These are phyloP conservation scores for Odontophorus gujanensis DNA, from an alignment of 2,113 vertebrate genomes.

Conservation along the genomic window DNA sequence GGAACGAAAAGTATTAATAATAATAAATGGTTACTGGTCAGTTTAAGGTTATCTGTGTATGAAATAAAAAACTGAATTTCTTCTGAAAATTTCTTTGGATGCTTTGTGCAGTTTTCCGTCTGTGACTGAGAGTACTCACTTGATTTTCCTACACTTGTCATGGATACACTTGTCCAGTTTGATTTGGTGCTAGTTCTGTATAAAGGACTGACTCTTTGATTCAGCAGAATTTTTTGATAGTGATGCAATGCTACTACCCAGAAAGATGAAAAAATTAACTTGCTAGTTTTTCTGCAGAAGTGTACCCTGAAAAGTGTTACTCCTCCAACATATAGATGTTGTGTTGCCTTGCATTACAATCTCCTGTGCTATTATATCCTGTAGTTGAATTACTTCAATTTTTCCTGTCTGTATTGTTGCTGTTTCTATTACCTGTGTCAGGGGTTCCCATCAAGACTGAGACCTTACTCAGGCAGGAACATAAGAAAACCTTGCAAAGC, in stretches of 20 bases:
- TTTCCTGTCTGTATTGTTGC: background rate
- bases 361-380: background rate
- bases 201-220: background rate
- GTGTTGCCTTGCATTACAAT: background rate
- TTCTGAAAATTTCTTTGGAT: background rate
- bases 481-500: background rate
- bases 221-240: background rate
- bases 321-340: background rate
- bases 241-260: background rate
- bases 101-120: background rate
- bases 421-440: background rate
- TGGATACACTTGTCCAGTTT: background rate
- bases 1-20: background rate
- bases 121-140: background rate
- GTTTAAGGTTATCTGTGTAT: background rate
- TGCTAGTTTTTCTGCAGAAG: background rate
- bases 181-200: background rate
- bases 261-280: background rate
- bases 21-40: background rate
- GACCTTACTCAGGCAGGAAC: background rate
- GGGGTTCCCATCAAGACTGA: background rate
- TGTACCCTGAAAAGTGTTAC: background rate
- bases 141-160: constrained; percentile 28
- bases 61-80: background rate
- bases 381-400: background rate